These are phyloP conservation scores for Leptodactylus fallax DNA, from an alignment of 2,797 vertebrate genomes.

Conservation along the genomic window DNA sequence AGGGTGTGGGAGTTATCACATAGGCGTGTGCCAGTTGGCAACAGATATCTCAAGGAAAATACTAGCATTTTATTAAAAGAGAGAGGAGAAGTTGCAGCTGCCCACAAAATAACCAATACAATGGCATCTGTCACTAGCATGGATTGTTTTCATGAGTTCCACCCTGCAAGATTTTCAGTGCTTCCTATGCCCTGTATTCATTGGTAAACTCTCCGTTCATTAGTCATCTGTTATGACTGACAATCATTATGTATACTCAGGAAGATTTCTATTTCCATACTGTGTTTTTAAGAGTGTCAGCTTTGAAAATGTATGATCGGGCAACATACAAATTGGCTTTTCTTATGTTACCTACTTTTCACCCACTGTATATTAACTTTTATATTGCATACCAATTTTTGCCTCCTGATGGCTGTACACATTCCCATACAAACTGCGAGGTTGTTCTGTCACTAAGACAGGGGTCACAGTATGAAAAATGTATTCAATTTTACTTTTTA, in stretches of 20 bases:
- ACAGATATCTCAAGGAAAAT: constrained; percentile 44
- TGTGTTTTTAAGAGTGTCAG: neutral
- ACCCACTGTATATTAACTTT: neutral
- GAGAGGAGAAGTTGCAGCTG: constrained; percentile 45
- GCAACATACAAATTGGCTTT: neutral
- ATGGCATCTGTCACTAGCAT: constrained; percentile 54
- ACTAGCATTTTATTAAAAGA: constrained; percentile 56
- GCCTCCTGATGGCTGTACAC: neutral
- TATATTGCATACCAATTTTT: neutral
- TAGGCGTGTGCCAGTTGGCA: constrained; percentile 62
- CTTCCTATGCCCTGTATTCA: neutral
- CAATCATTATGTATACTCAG: constrained; percentile 16
- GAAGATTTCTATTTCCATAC: neutral
- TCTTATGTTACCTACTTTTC: neutral
- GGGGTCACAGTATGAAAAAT: neutral
- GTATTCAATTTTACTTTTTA: neutral
- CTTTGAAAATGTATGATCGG: neutral
- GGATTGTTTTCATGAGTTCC: constrained; percentile 50
- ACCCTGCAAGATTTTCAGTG: constrained; percentile 42
- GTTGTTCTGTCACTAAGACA: neutral
- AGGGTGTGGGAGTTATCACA: constrained; percentile 63
- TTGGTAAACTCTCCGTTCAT: constrained; percentile 23
- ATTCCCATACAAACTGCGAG: neutral
- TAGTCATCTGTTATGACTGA: constrained; percentile 47
- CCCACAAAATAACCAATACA: constrained; percentile 43